Base-by-base conservation (phyloP, 1,140 invertebrate genomes). In the Lethrus apterus region DNA sequence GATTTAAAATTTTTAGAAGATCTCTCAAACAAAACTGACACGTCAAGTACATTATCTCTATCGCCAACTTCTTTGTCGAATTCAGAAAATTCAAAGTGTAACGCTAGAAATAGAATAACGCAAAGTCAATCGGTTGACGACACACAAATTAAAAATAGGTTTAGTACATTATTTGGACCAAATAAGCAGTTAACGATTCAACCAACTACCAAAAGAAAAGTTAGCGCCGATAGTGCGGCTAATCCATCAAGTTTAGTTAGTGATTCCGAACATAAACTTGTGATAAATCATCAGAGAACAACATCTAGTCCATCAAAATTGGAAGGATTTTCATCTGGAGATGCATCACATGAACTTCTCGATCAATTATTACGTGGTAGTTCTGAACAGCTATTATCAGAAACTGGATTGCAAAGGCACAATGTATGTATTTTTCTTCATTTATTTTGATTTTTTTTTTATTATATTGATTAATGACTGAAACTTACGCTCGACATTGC, bases 301-400 rank as follows among this genome's bases (percentile, higher is more conserved):
- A 84, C 81, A 2, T 87, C 84, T 2, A 86, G 83, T 55, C 85
- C 85, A 3, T 85, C 81, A 0, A 84, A 86, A 67, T 69, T 87
- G 44, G 80, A 80, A 56, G 76, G 78, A 54, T 54, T 76, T 52
- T 48, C 49, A 48, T 61, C 56, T 44, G 63, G 77, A 13, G 76
- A 79, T 55, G 77, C 80, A 2, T 80, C 79, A 36, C 78, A 76
- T 0, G 81, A 86, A 57, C 64, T 86, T 17, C 65, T 88, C 19
- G 81, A 81, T 9, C 81, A 85, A 59, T 67, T 88, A 26, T 70
- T 87, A 10, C 75, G 80, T 43, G 83, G 83, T 13, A 84, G 81
- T 54, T 86, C 83, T 8, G 84, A 87, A 62, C 76, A 81, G 44
- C 69, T 84, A 23, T 26, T 41, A 23, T 41, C 24, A 13, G 38